Evolutionary conservation across 2,797 vertebrate genomes (phyloP).

Genomic region (Rallus crepitans): DNA sequence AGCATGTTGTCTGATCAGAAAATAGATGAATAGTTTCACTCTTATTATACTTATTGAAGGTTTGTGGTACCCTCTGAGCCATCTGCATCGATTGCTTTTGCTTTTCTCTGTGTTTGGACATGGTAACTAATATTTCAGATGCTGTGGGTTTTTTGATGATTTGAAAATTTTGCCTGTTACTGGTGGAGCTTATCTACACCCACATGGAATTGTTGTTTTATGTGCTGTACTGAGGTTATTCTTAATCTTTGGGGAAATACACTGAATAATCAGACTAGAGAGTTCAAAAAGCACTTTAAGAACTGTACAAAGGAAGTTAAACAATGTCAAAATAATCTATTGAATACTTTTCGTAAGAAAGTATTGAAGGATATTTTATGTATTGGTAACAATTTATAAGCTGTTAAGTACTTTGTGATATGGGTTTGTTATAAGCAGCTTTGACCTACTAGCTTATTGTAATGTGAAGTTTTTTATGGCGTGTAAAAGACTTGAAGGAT

Average conservation of each 20-base stretch:
- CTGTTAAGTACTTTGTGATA: background rate
- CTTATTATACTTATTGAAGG: background rate
- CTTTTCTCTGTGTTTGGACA: background rate
- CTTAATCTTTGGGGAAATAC: background rate
- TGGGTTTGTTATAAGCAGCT: background rate
- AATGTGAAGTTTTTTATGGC: background rate
- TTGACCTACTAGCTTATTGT: background rate
- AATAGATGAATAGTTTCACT: background rate
- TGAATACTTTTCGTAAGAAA: background rate
- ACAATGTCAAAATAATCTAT: background rate
- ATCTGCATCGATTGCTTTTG: slow-evolving; percentile 7
- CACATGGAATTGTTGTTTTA: background rate
- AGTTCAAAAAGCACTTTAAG: background rate
- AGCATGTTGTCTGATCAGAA: slow-evolving; percentile 9
- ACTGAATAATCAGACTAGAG: background rate
- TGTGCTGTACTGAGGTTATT: background rate
- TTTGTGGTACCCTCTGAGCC: background rate
- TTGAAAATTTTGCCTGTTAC: slow-evolving; percentile 26
- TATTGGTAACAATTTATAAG: background rate
- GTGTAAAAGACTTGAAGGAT: background rate
- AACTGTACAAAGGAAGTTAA: background rate
- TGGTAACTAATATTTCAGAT: background rate
- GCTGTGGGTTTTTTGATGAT: slow-evolving; percentile 13
- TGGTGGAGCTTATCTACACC: slow-evolving; percentile 3
- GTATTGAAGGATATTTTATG: background rate